phyloP scores from a whole-genome alignment of 2,797 vertebrate species.

The Lycodopsis pacificus region DNA sequence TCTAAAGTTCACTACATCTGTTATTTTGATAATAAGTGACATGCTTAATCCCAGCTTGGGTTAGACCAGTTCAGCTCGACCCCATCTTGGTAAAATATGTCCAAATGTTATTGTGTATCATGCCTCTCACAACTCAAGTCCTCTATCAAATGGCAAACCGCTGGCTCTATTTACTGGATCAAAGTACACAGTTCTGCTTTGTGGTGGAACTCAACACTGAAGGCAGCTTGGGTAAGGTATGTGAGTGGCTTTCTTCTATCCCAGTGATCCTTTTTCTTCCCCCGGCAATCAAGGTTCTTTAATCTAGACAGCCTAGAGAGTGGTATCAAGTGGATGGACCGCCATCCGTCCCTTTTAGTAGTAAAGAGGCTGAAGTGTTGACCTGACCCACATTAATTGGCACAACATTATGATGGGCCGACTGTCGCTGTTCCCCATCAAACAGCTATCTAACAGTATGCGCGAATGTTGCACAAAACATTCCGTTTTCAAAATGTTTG shows the following conservation, averaged over 20 bases:
- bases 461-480: neutral
- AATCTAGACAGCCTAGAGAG: slow-evolving; percentile 8
- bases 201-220: slow-evolving; percentile 46
- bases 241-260: slow-evolving; percentile 33
- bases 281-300: slow-evolving; percentile 23
- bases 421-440: neutral
- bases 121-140: slow-evolving; percentile 44
- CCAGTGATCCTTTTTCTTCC: slow-evolving; percentile 24
- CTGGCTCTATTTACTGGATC: slow-evolving; percentile 62
- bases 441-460: neutral
- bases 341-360: slow-evolving; percentile 1
- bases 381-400: slow-evolving; percentile 17
- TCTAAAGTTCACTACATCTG: slow-evolving; percentile 34
- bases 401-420: neutral
- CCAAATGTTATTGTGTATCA: slow-evolving; percentile 72
- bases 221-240: slow-evolving; percentile 46
- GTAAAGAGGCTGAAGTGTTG: neutral
- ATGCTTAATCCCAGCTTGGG: slow-evolving; percentile 47
- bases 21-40: slow-evolving; percentile 56
- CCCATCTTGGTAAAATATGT: slow-evolving; percentile 65
- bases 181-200: slow-evolving; percentile 55
- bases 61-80: slow-evolving; percentile 27
- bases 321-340: slow-evolving; percentile 23
- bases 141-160: slow-evolving; percentile 59
- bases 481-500: neutral